These are phyloP conservation scores for Cynodonichthys magdalenae DNA, from an alignment of 2,797 vertebrate species.

Conservation along the genomic window DNA sequence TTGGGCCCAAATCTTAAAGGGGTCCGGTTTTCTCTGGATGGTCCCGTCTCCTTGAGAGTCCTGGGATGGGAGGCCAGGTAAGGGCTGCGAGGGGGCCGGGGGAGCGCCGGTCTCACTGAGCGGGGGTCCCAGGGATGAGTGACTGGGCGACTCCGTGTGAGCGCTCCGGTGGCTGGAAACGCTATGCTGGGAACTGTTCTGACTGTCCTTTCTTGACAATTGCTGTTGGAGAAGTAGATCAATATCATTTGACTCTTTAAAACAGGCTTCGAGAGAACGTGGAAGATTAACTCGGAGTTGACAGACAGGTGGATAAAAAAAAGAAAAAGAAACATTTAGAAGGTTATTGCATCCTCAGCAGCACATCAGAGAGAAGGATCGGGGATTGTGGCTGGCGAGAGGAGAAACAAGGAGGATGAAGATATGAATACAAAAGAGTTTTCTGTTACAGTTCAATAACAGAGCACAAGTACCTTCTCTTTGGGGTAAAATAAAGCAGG, in stretches of 20 bases:
- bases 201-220: slow-evolving; percentile 98
- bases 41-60: slow-evolving; percentile 84
- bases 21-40: slow-evolving; percentile 97
- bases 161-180: slow-evolving; percentile 93
- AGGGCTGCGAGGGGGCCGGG: slow-evolving; percentile 77
- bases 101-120: slow-evolving; percentile 81
- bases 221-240: slow-evolving; percentile 84
- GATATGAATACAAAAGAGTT: slow-evolving; percentile 19
- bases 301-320: slow-evolving; percentile 12
- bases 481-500: slow-evolving; percentile 15
- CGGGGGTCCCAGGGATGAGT: slow-evolving; percentile 84
- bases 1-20: slow-evolving; percentile 99
- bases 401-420: slow-evolving; percentile 15
- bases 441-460: slow-evolving; percentile 20
- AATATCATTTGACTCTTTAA: slow-evolving; percentile 26
- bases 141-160: slow-evolving; percentile 91
- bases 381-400: slow-evolving; percentile 13
- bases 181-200: slow-evolving; percentile 96
- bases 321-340: slow-evolving; percentile 1
- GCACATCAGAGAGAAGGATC: slow-evolving; percentile 10
- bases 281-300: slow-evolving; percentile 16
- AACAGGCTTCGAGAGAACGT: slow-evolving; percentile 13
- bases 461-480: slow-evolving; percentile 24
- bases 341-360: slow-evolving; percentile 19
- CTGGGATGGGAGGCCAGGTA: slow-evolving; percentile 79